Conservation (phyloP, 2,797 vertebrate genomes). For the Sebastes melanostomus region DNA sequence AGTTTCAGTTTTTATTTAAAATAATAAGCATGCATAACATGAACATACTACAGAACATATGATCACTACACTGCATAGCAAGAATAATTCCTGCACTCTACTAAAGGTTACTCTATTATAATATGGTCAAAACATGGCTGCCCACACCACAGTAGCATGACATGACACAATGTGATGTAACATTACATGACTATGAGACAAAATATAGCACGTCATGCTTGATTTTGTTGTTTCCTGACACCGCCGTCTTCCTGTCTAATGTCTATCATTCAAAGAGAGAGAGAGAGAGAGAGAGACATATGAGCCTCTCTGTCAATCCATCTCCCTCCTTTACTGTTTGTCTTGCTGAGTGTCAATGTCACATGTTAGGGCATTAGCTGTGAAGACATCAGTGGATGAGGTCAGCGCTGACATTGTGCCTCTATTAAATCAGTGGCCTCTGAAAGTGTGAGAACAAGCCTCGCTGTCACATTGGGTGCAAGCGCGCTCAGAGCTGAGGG, state of each 20-base stretch:
- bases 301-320: conserved; percentile 53
- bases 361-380: conserved; percentile 71
- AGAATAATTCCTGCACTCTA: background rate
- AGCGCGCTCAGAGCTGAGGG: conserved; percentile 13
- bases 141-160: background rate
- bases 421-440: conserved; percentile 77
- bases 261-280: conserved; percentile 40
- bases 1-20: background rate
- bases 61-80: background rate
- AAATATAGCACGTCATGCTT: conserved; percentile 1
- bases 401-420: conserved; percentile 67
- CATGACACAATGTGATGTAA: conserved; percentile 16
- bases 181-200: background rate
- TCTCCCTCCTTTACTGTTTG: conserved; percentile 62
- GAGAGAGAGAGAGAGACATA: conserved; percentile 29
- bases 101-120: background rate
- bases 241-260: conserved; percentile 20
- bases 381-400: conserved; percentile 71
- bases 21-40: background rate
- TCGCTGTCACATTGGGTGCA: conserved; percentile 35
- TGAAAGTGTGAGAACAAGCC: conserved; percentile 60
- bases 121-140: background rate
- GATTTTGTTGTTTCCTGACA: conserved; percentile 45
- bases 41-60: background rate
- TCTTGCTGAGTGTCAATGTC: conserved; percentile 68